Evolutionary conservation across 1,140 invertebrate species (phyloP).

Genomic region (Ceratitis capitata): DNA sequence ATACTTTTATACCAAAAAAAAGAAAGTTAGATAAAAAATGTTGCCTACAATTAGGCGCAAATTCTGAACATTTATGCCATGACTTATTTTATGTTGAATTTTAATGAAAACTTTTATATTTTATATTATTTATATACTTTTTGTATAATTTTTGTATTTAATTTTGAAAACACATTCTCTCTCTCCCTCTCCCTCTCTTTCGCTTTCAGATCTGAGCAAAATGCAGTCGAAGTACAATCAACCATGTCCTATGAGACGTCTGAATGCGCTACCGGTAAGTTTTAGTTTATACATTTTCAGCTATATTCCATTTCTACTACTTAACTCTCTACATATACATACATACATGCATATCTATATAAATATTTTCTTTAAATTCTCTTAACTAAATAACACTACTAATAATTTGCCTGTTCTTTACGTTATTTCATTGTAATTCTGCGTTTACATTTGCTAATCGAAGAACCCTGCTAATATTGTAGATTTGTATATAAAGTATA

Average conservation of each 20-base stretch:
- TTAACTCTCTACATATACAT: neutral
- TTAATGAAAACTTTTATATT: no score
- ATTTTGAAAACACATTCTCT: no score
- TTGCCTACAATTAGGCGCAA: no score
- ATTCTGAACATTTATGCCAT: no score
- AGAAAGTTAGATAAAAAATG: no score
- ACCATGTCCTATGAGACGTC: slow-evolving; percentile 63
- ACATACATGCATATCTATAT: no score
- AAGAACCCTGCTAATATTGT: neutral
- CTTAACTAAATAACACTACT: neutral
- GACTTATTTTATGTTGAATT: no score
- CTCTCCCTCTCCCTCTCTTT: no score
- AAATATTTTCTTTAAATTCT: neutral
- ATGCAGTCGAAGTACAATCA: slow-evolving; percentile 63
- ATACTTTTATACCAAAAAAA: no score
- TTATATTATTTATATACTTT: no score
- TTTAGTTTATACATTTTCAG: neutral
- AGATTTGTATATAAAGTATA: neutral
- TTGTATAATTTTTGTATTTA: no score
- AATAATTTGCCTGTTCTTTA: neutral
- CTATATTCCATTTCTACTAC: neutral
- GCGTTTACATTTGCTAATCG: neutral
- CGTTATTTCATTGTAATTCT: no score
- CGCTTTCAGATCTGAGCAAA: slow-evolving; percentile 60
- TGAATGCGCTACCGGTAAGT: slow-evolving; percentile 63